Conservation (phyloP, 2,888 invertebrate genomes). For the Nycteola revayana region DNA sequence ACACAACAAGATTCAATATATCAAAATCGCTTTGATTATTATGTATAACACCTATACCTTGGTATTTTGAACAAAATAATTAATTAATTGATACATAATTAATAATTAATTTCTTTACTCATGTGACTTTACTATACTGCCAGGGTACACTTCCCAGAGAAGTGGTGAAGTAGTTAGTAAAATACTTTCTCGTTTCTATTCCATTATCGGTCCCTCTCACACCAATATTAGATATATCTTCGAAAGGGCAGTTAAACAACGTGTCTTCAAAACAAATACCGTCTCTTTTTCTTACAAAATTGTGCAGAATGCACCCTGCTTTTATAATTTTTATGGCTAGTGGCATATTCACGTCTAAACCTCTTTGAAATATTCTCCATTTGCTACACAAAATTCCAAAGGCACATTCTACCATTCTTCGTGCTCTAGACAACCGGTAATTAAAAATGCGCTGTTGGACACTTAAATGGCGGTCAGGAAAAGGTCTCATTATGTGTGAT, state of each 20-base stretch:
- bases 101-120: conserved; percentile 10
- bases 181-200: conserved; percentile 4
- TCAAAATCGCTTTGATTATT: conserved; percentile 6
- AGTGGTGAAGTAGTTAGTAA: conserved; percentile 7
- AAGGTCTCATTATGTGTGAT: conserved; percentile 4
- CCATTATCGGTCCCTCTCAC: conserved; percentile 8
- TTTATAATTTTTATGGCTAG: conserved; percentile 4
- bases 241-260: conserved; percentile 9
- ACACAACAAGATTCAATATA: too few species aligned
- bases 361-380: conserved; percentile 4
- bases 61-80: conserved; percentile 5
- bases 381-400: conserved; percentile 23
- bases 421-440: conserved; percentile 16
- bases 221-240: conserved; percentile 10
- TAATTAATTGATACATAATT: too few species aligned
- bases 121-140: conserved; percentile 8
- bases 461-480: conserved; percentile 5
- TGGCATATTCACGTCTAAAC: conserved; percentile 3
- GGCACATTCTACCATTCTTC: conserved; percentile 32
- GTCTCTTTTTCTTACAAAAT: conserved; percentile 10
- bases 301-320: conserved; percentile 8
- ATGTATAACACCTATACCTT: conserved; percentile 8
- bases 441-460: conserved; percentile 11
- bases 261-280: too few species aligned
- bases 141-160: conserved; percentile 7